Percentiles rank a stretch among this genome's conserved stretches.
These are phyloP conservation scores for Stomorhina lunata DNA, from an alignment of 2,888 invertebrate species.

Conservation along the genomic window DNA sequence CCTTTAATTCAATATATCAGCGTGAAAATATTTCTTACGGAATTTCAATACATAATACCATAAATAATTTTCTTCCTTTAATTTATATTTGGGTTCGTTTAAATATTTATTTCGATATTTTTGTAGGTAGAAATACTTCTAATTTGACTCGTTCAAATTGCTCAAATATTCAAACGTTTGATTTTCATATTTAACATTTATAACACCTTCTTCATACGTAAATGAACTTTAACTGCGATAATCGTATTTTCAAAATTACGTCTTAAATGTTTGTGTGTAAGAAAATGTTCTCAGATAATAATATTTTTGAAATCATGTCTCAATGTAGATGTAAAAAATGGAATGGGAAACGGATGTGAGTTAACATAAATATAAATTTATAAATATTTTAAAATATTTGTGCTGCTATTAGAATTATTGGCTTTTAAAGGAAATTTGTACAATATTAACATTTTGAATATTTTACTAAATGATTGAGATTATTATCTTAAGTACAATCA, in stretches of 20 bases:
- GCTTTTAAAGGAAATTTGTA: neutral
- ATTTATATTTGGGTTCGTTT: neutral
- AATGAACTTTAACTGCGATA: too few species aligned
- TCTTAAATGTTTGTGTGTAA: too few species aligned
- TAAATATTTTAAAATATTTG: neutral
- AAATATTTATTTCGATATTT: neutral
- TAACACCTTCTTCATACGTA: conserved; percentile 16
- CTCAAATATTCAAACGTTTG: neutral
- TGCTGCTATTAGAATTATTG: neutral
- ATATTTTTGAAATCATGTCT: neutral
- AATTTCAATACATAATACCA: conserved; percentile 29
- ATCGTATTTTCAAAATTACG: too few species aligned
- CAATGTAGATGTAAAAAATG: neutral
- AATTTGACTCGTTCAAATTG: conserved; percentile 15
- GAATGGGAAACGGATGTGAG: too few species aligned
- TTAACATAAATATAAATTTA: neutral
- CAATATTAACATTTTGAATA: too few species aligned
- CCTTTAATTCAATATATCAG: conserved; percentile 4
- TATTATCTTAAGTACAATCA: too few species aligned
- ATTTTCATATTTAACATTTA: conserved; percentile 43
- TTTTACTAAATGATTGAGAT: too few species aligned
- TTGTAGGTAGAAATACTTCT: neutral
- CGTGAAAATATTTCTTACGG: conserved; percentile 8
- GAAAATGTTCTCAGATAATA: too few species aligned
- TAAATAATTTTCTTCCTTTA: conserved; percentile 35